Conservation (phyloP, 2,888 invertebrate species). For the Callyntrura guangdongensis region DNA sequence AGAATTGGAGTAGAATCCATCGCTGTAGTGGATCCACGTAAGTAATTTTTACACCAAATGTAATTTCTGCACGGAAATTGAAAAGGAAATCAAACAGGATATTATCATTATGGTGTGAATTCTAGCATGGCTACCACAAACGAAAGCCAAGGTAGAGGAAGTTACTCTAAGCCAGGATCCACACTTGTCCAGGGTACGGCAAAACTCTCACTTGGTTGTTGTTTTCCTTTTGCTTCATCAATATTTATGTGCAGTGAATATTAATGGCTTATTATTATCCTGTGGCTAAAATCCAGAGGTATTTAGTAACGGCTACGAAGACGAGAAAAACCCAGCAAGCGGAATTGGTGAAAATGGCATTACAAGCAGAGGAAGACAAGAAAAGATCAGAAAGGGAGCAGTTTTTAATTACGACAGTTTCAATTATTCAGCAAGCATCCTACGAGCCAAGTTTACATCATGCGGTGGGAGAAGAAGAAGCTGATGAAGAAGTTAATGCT, state of each 20-base stretch:
- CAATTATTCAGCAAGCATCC: conserved; percentile 97
- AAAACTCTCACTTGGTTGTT: background rate
- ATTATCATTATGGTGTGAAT: background rate
- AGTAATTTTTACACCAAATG: conserved; percentile 47
- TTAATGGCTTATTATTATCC: conserved; percentile 5
- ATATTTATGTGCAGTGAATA: background rate
- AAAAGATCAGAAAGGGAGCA: conserved; percentile 97
- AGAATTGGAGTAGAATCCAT: conserved; percentile 98
- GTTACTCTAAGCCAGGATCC: conserved; percentile 99
- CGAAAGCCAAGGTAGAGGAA: conserved; percentile 99
- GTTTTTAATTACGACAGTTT: conserved; percentile 97
- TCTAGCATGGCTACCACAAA: conserved; percentile 96
- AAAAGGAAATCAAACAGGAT: background rate
- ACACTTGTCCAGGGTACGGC: conserved; percentile 89
- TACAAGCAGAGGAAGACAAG: conserved; percentile 98
- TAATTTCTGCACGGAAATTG: background rate
- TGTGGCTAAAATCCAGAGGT: conserved; percentile 88
- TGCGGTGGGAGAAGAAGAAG: conserved; percentile 84
- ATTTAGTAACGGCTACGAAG: conserved; percentile 98
- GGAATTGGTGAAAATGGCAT: conserved; percentile 97
- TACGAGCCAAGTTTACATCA: conserved; percentile 93
- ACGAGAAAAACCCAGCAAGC: conserved; percentile 99
- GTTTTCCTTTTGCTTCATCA: background rate
- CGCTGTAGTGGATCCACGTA: conserved; percentile 97
- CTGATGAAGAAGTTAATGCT: conserved; percentile 79